These are phyloP conservation scores for Penelope pileata DNA, from an alignment of 2,113 vertebrate genomes.

Conservation along the genomic window DNA sequence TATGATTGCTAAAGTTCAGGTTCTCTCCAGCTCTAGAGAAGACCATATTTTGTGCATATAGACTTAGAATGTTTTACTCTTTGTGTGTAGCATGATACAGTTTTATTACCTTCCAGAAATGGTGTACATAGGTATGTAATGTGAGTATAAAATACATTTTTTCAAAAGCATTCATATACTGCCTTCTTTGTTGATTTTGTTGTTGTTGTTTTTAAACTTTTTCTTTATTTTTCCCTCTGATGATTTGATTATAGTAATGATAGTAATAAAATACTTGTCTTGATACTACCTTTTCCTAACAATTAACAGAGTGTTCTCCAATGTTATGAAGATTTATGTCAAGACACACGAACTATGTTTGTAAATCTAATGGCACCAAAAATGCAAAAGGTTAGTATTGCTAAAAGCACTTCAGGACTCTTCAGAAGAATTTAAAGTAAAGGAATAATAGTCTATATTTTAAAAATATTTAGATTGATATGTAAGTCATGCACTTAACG, in stretches of 20 bases:
- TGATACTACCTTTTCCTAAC: constrained; percentile 4
- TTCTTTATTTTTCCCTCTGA: background rate
- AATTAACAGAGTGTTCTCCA: constrained; percentile 78
- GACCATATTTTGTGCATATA: background rate
- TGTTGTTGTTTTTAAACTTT: background rate
- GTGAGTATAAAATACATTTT: background rate
- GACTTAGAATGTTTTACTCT: background rate
- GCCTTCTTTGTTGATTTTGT: background rate
- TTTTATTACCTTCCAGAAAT: background rate
- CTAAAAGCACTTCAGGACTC: background rate
- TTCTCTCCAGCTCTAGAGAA: background rate
- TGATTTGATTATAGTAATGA: background rate
- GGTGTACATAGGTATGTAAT: background rate
- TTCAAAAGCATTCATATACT: background rate
- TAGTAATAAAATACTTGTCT: constrained; percentile 3
- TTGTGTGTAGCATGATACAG: background rate
- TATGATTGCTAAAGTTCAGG: background rate
- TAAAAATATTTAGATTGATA: background rate
- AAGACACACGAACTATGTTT: constrained; percentile 77
- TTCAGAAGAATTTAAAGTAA: background rate
- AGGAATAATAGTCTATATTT: background rate
- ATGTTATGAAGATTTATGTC: constrained; percentile 77
- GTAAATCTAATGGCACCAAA: constrained; percentile 79
- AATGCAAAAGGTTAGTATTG: constrained; percentile 78
- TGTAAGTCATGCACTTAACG: background rate